Evolutionary conservation across 2,888 invertebrate species (phyloP).

Genomic region (Leptopilina syphax): DNA sequence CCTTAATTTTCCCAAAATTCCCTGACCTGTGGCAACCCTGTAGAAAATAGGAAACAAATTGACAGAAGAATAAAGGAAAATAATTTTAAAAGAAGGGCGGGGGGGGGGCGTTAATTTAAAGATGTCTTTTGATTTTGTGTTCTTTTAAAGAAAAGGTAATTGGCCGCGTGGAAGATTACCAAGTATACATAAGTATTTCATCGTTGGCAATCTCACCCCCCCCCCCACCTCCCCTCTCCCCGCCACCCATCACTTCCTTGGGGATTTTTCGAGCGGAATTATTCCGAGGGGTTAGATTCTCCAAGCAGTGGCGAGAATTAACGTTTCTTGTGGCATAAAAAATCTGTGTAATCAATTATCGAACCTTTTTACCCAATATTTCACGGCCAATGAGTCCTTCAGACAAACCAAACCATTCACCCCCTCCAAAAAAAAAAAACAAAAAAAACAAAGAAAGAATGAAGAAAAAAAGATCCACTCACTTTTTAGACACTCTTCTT

Average conservation of each 20-base stretch:
- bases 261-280: conserved; percentile 67
- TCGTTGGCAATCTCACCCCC: conserved; percentile 51
- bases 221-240: conserved; percentile 51
- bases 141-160: conserved; percentile 55
- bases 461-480: conserved; percentile 49
- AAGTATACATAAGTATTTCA: conserved; percentile 59
- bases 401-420: conserved; percentile 49
- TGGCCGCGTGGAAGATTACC: conserved; percentile 58
- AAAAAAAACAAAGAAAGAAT: too few species aligned
- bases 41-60: too few species aligned
- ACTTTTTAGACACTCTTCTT: conserved; percentile 61
- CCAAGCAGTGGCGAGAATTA: conserved; percentile 69
- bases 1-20: too few species aligned
- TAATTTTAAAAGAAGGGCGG: too few species aligned
- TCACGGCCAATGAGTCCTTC: conserved; percentile 72
- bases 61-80: too few species aligned
- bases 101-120: too few species aligned
- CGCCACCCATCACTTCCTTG: conserved; percentile 52
- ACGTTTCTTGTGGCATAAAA: conserved; percentile 75
- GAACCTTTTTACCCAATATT: conserved; percentile 75
- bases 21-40: too few species aligned
- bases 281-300: conserved; percentile 66
- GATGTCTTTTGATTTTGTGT: conserved; percentile 46
- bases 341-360: conserved; percentile 76
- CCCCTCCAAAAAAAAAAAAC: conserved; percentile 54